Evolutionary conservation across 2,888 invertebrate genomes (phyloP).

Genomic region (Piscicola geometra): DNA sequence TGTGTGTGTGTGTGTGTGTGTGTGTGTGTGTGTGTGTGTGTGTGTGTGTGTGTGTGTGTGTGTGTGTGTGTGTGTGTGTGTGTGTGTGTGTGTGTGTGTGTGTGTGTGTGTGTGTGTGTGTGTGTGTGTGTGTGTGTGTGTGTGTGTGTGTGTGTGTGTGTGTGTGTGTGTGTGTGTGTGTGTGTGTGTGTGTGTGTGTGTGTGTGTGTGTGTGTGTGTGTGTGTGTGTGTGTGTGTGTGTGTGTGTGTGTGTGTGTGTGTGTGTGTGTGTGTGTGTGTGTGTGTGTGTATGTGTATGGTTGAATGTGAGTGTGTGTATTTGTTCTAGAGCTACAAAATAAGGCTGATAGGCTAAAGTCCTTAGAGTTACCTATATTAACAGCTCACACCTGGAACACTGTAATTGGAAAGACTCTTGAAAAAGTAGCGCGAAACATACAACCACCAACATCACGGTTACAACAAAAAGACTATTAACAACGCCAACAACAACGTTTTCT

Average conservation of each 20-base stretch:
- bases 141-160: constrained; percentile 7
- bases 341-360: too few relatives aligned
- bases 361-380: too few relatives aligned
- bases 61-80: constrained; percentile 24
- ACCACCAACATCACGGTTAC: too few relatives aligned
- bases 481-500: too few relatives aligned
- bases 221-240: not conserved
- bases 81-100: constrained; percentile 26
- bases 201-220: constrained; percentile 3
- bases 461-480: too few relatives aligned
- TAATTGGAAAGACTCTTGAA: too few relatives aligned
- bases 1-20: constrained; percentile 23
- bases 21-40: constrained; percentile 26
- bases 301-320: constrained; percentile 1
- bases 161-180: not conserved
- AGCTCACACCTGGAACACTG: too few relatives aligned
- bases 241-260: not conserved
- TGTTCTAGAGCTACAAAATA: too few relatives aligned
- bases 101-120: constrained; percentile 27
- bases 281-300: not conserved
- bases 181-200: not conserved
- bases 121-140: constrained; percentile 6
- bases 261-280: not conserved
- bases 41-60: constrained; percentile 23
- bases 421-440: too few relatives aligned